These are phyloP conservation scores for Zosterops japonicus DNA, from an alignment of 2,113 vertebrate genomes.

Conservation along the genomic window DNA sequence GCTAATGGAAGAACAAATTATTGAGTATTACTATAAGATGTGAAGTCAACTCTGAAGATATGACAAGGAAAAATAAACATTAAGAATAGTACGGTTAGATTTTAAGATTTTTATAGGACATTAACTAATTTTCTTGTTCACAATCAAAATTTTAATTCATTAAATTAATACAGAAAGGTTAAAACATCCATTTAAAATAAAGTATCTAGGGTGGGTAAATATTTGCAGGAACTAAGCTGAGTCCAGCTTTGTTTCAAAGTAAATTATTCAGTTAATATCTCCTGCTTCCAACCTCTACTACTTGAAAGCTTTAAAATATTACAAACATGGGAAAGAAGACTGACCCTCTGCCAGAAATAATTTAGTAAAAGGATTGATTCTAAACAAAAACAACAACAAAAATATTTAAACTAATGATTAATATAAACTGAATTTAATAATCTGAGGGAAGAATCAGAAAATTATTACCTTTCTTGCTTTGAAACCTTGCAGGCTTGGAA, in stretches of 20 bases:
- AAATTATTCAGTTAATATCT: background rate
- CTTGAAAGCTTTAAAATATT: background rate
- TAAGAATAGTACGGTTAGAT: background rate
- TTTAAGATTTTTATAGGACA: background rate
- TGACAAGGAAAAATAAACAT: background rate
- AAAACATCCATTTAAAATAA: background rate
- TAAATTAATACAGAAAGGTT: background rate
- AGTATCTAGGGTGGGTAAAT: background rate
- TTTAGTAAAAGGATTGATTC: background rate
- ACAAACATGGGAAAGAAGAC: background rate
- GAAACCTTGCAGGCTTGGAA: slow-evolving; percentile 51
- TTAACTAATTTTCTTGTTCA: background rate
- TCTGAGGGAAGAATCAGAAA: background rate
- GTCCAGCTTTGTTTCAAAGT: background rate
- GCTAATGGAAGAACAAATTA: background rate
- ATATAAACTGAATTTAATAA: background rate
- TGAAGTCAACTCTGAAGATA: background rate
- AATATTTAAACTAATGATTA: background rate
- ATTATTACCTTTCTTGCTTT: slow-evolving; percentile 74
- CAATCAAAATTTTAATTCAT: background rate
- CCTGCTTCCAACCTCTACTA: background rate
- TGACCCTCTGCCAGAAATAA: background rate
- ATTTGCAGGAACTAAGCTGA: background rate
- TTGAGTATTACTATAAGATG: background rate
- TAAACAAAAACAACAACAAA: too few species aligned